Evolutionary conservation across 2,797 vertebrate species (phyloP).

Genomic region (Galaxias olidus): DNA sequence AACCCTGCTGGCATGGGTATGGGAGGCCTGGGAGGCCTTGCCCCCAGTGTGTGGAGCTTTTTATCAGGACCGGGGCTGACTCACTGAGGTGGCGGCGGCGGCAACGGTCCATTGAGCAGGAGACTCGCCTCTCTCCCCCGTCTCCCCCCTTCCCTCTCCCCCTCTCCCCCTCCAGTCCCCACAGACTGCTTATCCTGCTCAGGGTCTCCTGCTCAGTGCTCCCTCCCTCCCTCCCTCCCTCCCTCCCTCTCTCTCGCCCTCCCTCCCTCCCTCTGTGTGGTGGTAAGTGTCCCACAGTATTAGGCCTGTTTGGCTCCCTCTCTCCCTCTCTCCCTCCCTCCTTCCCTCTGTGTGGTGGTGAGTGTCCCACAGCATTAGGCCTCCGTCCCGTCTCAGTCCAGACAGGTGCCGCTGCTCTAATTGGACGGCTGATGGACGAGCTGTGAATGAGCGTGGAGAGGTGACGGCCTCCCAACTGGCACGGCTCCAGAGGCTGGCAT

Average conservation of each 20-base stretch:
- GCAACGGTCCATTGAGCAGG: slow-evolving; percentile 36
- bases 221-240: slow-evolving; percentile 3
- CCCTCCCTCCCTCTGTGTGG: neutral
- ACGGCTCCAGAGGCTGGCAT: slow-evolving; percentile 22
- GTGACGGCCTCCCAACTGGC: slow-evolving; percentile 25
- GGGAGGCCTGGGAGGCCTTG: too few relatives aligned
- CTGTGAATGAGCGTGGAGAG: slow-evolving; percentile 30
- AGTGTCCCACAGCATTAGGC: slow-evolving; percentile 6
- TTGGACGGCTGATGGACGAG: slow-evolving; percentile 32
- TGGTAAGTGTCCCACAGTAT: slow-evolving; percentile 7
- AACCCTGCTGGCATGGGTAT: too few relatives aligned
- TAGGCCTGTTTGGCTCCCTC: too few relatives aligned
- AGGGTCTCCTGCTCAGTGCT: slow-evolving; percentile 9
- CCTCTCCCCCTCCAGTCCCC: slow-evolving; percentile 4
- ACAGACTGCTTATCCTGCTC: slow-evolving; percentile 36
- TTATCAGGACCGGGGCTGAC: slow-evolving; percentile 7
- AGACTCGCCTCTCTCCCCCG: too few relatives aligned
- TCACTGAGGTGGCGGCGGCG: slow-evolving; percentile 19
- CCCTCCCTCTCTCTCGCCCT: slow-evolving; percentile 1
- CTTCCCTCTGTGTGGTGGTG: neutral
- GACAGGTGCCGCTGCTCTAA: slow-evolving; percentile 11
- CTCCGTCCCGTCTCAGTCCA: slow-evolving; percentile 1
- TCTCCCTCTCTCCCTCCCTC: neutral
- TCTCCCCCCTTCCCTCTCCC: slow-evolving; percentile 3
- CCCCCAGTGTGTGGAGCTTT: too few relatives aligned